These are phyloP conservation scores for Saccostrea echinata DNA, from an alignment of 1,140 invertebrate species.

Conservation along the genomic window DNA sequence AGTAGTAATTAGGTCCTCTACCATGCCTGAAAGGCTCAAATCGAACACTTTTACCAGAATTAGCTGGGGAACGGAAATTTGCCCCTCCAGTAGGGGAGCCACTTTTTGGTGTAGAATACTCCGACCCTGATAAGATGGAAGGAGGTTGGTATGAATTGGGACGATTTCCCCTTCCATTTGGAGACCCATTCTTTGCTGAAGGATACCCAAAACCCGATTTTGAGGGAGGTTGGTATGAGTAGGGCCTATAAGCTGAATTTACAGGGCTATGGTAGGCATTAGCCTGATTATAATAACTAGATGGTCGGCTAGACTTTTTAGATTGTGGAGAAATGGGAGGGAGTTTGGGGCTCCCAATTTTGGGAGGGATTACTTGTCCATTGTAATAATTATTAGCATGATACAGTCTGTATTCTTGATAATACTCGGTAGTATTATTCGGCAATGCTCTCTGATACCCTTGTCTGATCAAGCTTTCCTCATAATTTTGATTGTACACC, in stretches of 20 bases:
- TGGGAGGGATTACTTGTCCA: conserved; percentile 1
- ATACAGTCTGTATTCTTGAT: neutral
- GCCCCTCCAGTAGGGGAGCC: neutral
- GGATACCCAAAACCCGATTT: neutral
- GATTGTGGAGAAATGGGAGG: neutral
- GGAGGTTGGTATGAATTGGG: neutral
- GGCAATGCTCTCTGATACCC: conserved; percentile 35
- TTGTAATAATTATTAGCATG: conserved; percentile 29
- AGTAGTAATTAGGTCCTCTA: neutral
- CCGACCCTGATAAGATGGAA: neutral
- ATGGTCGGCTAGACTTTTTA: neutral
- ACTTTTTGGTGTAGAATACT: neutral
- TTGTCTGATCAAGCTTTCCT: conserved; percentile 21
- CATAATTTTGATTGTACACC: conserved; percentile 2
- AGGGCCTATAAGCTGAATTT: neutral
- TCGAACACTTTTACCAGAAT: conserved; percentile 33
- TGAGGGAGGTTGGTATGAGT: neutral
- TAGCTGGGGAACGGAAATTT: conserved; percentile 11
- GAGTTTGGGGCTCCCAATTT: conserved; percentile 22
- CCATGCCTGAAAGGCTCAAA: neutral
- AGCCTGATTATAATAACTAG: conserved; percentile 1
- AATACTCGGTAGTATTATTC: neutral
- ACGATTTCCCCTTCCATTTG: neutral
- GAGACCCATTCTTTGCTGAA: neutral
- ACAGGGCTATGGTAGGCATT: neutral